Base-by-base conservation (phyloP, 37 sponge, comb jelly and placozoan genomes). In the Diacarnus erythraeanus region DNA sequence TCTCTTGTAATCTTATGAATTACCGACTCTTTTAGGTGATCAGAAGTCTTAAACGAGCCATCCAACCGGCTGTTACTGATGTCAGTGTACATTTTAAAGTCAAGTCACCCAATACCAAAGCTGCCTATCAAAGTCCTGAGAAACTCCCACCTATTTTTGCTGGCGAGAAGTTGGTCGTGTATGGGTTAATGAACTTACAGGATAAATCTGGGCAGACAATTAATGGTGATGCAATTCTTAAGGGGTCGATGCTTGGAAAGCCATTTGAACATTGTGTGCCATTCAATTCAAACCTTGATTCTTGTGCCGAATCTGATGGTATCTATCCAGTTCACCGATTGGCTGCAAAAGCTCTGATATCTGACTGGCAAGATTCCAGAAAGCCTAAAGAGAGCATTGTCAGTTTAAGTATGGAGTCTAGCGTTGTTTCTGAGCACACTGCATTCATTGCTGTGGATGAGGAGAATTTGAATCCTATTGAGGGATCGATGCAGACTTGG, bases 281-380 rank as follows among this genome's bases (percentile, higher is more conserved):
- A 3, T 84, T 84, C 38, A 36, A 25, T 29, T 42, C 76, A n/a
- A n/a, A n/a, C n/a, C n/a, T n/a, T n/a, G n/a, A n/a, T n/a, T n/a
- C n/a, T n/a, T n/a, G n/a, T n/a, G n/a, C n/a, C n/a, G n/a, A n/a
- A n/a, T n/a, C n/a, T n/a, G n/a, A n/a, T n/a, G n/a, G n/a, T n/a
- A n/a, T n/a, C n/a, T n/a, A n/a, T n/a, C n/a, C n/a, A n/a, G 64
- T 93, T 59, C 93, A 93, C 80, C 93, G 88, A 18, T 79, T 93
- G 18, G 93, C 86, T 29, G 79, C 89, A 22, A 93, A 88, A 76
- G 18, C 71, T 26, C 88, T 91, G 39, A 72, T 91, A 70, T 36
- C 44, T n/a, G 91, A 85, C 43, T 84, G 75, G 76, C 38, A 80
- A 29, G 29, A 42, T 31, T 30, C 70, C 4, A 57, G 59, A 9